Percentiles rank a stretch among this genome's conserved stretches.
Evolutionary conservation across 2,113 vertebrate species (phyloP).

Genomic region (Corapipo altera): DNA sequence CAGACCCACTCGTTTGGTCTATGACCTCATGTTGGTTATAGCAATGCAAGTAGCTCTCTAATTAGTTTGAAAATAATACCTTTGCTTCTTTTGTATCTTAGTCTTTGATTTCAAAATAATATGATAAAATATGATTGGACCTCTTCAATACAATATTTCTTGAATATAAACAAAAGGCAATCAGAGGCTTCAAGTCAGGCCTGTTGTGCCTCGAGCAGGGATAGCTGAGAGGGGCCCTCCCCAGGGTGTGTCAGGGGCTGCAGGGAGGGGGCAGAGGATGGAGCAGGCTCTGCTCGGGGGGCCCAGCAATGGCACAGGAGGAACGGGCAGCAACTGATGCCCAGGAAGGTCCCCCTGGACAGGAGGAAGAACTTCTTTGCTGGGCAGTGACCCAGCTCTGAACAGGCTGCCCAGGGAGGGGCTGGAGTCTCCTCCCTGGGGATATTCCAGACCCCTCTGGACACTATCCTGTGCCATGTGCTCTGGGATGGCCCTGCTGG

Average conservation of each 20-base stretch:
- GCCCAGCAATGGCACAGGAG: background rate
- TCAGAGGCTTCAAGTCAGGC: background rate
- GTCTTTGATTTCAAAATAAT: background rate
- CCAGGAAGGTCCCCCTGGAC: background rate
- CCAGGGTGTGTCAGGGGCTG: background rate
- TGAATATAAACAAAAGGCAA: background rate
- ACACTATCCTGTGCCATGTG: background rate
- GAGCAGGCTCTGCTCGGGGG: background rate
- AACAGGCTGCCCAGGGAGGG: background rate
- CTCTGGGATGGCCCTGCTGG: background rate
- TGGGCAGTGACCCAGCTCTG: background rate
- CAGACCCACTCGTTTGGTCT: background rate
- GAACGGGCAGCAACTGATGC: background rate
- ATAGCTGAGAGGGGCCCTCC: background rate
- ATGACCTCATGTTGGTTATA: background rate
- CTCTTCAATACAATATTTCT: background rate
- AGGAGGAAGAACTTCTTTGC: background rate
- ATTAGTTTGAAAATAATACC: background rate
- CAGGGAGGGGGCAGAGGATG: background rate
- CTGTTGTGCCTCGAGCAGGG: background rate
- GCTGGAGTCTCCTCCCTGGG: background rate
- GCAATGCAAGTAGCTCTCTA: background rate
- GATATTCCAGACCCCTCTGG: background rate
- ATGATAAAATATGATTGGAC: background rate
- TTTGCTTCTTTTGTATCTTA: background rate